Base-by-base conservation (phyloP, 2,888 invertebrate genomes). In the Mamestra brassicae region DNA sequence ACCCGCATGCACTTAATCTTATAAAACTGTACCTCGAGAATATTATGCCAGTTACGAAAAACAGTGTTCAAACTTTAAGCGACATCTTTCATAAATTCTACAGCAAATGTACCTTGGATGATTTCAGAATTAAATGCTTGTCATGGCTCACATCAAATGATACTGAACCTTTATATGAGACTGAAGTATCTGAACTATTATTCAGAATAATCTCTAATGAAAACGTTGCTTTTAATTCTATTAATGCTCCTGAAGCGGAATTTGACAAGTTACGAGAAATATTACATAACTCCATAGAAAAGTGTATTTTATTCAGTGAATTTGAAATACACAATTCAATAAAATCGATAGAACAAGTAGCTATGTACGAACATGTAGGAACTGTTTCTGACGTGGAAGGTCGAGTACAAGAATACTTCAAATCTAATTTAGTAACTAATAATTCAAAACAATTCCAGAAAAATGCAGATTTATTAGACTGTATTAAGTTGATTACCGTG, bases 21-120 rank as follows among this genome's bases (percentile, higher is more conserved):
- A 85, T 95, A 36, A 93, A 94, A 83, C 85, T 95, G 42, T 96
- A 96, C 74, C 88, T 91, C 34, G 96, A 96, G 71, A 94, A 92
- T 78, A 94, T 93, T 66, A 95, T 96, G 93, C 94, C 95, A 4
- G 91, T 94, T 6, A 94, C 93, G 34, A 87, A 89, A 54, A 76
- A 88, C 50, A 95, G 93, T 80, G 84, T 96, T 4, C 85, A 78
- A 50, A 96, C 96, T 5, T 83, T 97, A 36, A 92, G 88, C 70
- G 80, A 83, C 55, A 74, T 95, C 34, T 90, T 94, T 64, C 79
- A 92, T 62, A 93, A 92, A 76, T 95, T 93, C 86, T 96, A 93
- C 78, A 94, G 89, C 76, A 95, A 94, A 87, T 94, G 93, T 76
- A 93, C 91, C 61, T 82, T 89, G 34, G 82, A 89, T 26, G 92